These are phyloP conservation scores for Cottoperca gobio DNA, from an alignment of 2,797 vertebrate genomes.

Conservation along the genomic window DNA sequence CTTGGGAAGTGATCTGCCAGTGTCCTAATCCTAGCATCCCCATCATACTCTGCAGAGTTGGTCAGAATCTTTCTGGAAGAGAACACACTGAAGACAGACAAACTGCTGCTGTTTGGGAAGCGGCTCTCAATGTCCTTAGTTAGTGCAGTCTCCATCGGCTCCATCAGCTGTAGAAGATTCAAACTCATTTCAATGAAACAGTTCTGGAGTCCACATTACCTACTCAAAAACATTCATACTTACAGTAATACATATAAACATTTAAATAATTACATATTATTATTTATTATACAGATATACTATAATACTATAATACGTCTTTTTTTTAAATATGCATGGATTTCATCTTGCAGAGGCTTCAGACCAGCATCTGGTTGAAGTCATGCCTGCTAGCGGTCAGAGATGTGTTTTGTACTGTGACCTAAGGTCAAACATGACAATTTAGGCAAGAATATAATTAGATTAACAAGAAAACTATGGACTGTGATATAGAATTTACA, in stretches of 20 bases:
- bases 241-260: too few relatives aligned
- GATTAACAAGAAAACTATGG: constrained; percentile 25
- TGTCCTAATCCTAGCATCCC: neutral
- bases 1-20: neutral
- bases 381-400: neutral
- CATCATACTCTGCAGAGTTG: neutral
- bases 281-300: too few relatives aligned
- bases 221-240: too few relatives aligned
- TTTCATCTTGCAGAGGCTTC: neutral
- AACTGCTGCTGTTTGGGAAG: neutral
- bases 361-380: neutral
- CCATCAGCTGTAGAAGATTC: neutral
- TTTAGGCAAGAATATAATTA: neutral
- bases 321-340: neutral
- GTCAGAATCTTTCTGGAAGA: neutral
- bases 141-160: neutral
- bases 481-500: constrained; percentile 21
- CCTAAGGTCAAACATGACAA: neutral
- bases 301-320: too few relatives aligned
- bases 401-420: neutral
- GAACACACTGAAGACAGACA: neutral
- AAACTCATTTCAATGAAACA: neutral
- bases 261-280: too few relatives aligned
- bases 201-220: too few relatives aligned
- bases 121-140: neutral